Percentiles rank a stretch among this genome's conserved stretches.
These are phyloP conservation scores for Chamaea fasciata DNA, from an alignment of 2,113 vertebrate genomes.

Conservation along the genomic window DNA sequence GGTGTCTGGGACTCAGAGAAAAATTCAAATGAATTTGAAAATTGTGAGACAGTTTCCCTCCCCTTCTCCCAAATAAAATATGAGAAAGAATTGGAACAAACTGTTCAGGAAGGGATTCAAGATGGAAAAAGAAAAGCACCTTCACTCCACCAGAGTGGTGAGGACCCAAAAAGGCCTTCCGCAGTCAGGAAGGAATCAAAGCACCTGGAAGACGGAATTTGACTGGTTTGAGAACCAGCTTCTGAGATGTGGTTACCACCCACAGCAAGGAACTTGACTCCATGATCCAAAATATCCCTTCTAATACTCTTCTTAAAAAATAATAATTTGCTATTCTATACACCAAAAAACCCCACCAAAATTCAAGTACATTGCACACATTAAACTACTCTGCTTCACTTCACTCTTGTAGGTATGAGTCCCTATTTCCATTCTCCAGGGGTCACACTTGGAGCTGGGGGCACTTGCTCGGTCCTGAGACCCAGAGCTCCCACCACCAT, in stretches of 20 bases:
- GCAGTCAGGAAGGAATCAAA: neutral
- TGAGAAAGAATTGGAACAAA: slow-evolving; percentile 7
- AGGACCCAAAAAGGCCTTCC: slow-evolving; percentile 17
- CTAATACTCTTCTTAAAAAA: neutral
- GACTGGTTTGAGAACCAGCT: slow-evolving; percentile 5
- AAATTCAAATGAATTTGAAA: slow-evolving; percentile 21
- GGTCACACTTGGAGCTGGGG: neutral
- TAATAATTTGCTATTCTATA: neutral
- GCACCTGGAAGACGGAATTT: slow-evolving; percentile 5
- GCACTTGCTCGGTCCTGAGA: rapidly evolving
- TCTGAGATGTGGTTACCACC: slow-evolving; percentile 25
- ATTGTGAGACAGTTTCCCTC: slow-evolving; percentile 15
- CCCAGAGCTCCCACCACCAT: neutral
- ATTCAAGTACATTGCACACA: neutral
- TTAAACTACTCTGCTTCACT: neutral
- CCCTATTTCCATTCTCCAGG: neutral
- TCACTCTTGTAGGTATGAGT: neutral
- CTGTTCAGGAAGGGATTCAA: neutral
- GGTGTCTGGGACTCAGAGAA: slow-evolving; percentile 18
- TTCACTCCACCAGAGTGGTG: neutral
- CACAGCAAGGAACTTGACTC: neutral
- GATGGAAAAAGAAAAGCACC: neutral
- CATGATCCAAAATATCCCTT: neutral
- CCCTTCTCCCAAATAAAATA: slow-evolving; percentile 18
- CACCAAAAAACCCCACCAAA: too few relatives aligned